Percentiles rank a stretch among this genome's conserved stretches.
These are phyloP conservation scores for Euplagia quadripunctaria DNA, from an alignment of 2,888 invertebrate genomes.

Conservation along the genomic window DNA sequence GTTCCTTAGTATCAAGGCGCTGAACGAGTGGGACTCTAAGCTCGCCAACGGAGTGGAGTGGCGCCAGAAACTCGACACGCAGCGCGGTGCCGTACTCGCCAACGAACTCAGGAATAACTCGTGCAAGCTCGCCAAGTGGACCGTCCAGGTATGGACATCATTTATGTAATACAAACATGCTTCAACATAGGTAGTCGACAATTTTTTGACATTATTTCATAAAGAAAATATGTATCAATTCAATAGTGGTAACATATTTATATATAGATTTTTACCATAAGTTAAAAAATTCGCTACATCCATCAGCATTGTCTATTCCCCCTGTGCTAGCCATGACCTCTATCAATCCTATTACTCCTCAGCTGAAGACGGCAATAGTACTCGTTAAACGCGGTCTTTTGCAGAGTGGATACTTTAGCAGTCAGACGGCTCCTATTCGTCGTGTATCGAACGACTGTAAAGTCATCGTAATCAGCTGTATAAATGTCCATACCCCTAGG, in stretches of 20 bases:
- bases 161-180: neutral
- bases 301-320: no score
- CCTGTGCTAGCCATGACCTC: neutral
- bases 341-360: neutral
- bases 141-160: conserved; percentile 91
- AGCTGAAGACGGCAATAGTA: neutral
- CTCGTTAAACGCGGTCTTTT: neutral
- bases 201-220: no score
- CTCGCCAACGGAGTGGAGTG: conserved; percentile 98
- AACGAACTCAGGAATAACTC: conserved; percentile 99
- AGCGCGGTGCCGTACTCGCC: conserved; percentile 98
- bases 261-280: no score
- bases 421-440: no score
- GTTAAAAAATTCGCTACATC: no score
- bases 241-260: no score
- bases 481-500: conserved; percentile 76
- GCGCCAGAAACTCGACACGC: conserved; percentile 98
- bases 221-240: no score
- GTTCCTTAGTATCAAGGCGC: conserved; percentile 97
- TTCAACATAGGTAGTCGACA: no score
- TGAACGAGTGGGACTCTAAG: conserved; percentile 99
- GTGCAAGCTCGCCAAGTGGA: conserved; percentile 99
- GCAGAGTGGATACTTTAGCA: neutral
- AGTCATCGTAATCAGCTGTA: neutral
- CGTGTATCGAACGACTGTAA: no score